Evolutionary conservation across 2,888 invertebrate species (phyloP).

Genomic region (Drosophila fungiperda): DNA sequence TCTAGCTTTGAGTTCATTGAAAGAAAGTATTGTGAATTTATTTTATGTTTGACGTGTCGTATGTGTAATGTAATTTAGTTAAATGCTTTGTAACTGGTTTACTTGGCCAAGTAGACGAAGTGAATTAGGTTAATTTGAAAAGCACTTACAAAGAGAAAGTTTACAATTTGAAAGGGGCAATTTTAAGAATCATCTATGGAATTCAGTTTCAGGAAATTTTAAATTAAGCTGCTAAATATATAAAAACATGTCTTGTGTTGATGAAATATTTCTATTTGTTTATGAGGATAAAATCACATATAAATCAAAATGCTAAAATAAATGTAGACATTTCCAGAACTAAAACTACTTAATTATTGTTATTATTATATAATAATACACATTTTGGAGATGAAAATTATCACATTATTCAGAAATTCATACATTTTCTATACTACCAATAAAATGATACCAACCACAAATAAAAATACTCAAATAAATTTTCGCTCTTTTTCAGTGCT

Average conservation of each 20-base stretch:
- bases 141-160: background rate
- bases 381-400: background rate
- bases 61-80: slow-evolving; percentile 40
- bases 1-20: slow-evolving; percentile 27
- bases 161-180: background rate
- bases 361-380: too few species aligned
- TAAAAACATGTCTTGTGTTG: background rate
- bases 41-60: slow-evolving; percentile 38
- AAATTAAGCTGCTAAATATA: background rate
- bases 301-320: background rate
- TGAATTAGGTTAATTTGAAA: background rate
- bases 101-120: background rate
- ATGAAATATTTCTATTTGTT: background rate
- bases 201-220: background rate
- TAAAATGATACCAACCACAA: background rate
- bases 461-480: background rate
- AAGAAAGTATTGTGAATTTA: slow-evolving; percentile 19
- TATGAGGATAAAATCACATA: background rate
- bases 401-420: background rate
- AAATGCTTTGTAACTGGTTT: slow-evolving; percentile 1
- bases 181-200: too few species aligned
- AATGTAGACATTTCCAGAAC: background rate
- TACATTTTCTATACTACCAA: background rate
- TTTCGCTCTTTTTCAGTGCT: too few species aligned
- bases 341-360: too few species aligned